Conservation (phyloP, 2,113 vertebrate genomes). For the Siphamia tubifer region DNA sequence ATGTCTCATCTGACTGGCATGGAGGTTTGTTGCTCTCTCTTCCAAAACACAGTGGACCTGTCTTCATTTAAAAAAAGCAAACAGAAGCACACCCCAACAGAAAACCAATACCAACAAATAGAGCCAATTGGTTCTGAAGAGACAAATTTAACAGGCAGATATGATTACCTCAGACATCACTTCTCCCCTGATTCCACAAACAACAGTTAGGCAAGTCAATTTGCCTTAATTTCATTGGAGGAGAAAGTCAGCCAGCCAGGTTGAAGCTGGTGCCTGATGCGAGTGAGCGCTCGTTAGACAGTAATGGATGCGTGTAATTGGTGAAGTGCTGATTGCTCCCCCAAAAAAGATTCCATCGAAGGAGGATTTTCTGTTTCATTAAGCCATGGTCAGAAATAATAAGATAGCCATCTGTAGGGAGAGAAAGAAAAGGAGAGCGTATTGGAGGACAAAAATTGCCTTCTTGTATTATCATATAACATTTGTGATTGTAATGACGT, state of each 20-base stretch:
- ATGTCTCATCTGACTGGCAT: conserved; percentile 56
- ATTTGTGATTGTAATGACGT: background rate
- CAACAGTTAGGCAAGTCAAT: conserved; percentile 67
- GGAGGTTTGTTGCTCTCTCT: conserved; percentile 33
- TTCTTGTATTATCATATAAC: background rate
- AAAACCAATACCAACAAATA: conserved; percentile 40
- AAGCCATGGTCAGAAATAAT: conserved; percentile 73
- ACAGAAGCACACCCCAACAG: conserved; percentile 32
- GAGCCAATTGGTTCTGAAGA: conserved; percentile 44
- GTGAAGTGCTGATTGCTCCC: conserved; percentile 60
- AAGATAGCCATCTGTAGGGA: conserved; percentile 58
- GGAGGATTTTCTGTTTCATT: conserved; percentile 75
- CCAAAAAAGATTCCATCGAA: conserved; percentile 64
- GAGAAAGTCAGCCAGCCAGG: conserved; percentile 42
- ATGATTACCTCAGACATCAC: conserved; percentile 59
- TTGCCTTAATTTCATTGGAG: conserved; percentile 66
- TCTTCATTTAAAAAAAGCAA: conserved; percentile 49
- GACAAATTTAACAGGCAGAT: conserved; percentile 59
- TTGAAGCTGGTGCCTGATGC: conserved; percentile 42
- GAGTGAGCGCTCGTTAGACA: conserved; percentile 54
- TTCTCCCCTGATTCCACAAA: conserved; percentile 57
- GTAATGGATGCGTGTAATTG: conserved; percentile 72
- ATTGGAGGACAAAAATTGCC: background rate
- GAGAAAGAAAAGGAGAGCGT: background rate
- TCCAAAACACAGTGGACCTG: conserved; percentile 43